phyloP scores from a whole-genome alignment of 2,797 vertebrate species.

The Picus viridis region DNA sequence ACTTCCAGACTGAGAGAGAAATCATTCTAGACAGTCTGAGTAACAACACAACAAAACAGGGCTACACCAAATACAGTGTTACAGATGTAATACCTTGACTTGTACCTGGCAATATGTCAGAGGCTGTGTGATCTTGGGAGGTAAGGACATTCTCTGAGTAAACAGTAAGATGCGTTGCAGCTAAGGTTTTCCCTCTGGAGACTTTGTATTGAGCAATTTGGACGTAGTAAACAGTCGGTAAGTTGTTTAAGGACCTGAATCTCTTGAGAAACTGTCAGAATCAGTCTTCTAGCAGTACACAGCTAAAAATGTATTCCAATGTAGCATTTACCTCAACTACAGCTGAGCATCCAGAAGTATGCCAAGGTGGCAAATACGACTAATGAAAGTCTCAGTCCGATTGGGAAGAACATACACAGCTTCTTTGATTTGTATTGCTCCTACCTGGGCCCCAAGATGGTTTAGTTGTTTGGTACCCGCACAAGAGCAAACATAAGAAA shows the following conservation, averaged over 20 bases:
- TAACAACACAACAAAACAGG: neutral
- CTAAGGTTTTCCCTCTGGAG: neutral
- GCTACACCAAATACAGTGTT: neutral
- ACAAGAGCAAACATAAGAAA: neutral
- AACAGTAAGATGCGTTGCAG: neutral
- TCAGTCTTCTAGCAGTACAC: neutral
- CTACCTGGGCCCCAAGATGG: neutral
- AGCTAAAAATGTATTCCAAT: neutral
- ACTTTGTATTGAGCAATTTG: neutral
- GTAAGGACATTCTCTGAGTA: neutral
- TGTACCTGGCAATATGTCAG: neutral
- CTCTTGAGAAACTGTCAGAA: neutral
- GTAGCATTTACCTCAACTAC: neutral
- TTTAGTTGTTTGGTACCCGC: neutral
- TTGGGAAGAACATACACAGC: neutral
- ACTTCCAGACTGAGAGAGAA: neutral
- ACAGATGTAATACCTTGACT: neutral
- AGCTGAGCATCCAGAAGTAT: neutral
- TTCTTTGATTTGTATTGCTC: neutral
- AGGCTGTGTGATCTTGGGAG: neutral
- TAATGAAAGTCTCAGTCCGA: neutral
- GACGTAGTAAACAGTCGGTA: neutral
- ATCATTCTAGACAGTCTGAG: neutral
- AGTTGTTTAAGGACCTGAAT: neutral
- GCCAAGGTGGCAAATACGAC: neutral